Conservation (phyloP, 1,140 invertebrate genomes). For the Agrypnia vestita region DNA sequence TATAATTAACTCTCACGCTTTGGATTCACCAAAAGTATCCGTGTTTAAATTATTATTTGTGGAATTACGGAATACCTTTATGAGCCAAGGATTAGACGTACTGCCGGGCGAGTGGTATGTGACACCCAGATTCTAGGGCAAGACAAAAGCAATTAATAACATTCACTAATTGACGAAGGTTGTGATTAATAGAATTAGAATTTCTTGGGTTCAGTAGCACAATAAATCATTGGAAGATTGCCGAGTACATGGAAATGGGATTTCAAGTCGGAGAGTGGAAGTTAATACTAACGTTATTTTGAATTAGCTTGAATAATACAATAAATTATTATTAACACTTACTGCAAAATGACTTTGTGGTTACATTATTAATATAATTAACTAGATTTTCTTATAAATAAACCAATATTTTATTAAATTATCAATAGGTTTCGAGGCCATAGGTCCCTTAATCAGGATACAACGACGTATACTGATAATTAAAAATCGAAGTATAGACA, state of each 20-base stretch:
- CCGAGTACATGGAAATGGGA: constrained; percentile 3
- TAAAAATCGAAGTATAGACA: too few relatives aligned
- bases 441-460: too few relatives aligned
- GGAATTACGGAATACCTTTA: constrained; percentile 28
- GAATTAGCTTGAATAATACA: neutral
- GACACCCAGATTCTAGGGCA: constrained; percentile 11
- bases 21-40: constrained; percentile 6
- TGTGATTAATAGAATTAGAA: constrained; percentile 42
- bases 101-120: constrained; percentile 3
- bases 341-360: too few relatives aligned
- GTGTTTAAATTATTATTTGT: constrained; percentile 28
- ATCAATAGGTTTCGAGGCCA: too few relatives aligned
- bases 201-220: constrained; percentile 36
- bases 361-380: too few relatives aligned
- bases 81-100: constrained; percentile 10
- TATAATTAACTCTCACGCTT: constrained; percentile 37
- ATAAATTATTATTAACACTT: too few relatives aligned
- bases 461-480: too few relatives aligned
- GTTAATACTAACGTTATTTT: neutral
- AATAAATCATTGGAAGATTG: constrained; percentile 40
- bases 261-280: constrained; percentile 1
- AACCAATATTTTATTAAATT: too few relatives aligned
- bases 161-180: constrained; percentile 38
- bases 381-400: too few relatives aligned
- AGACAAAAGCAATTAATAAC: constrained; percentile 41